phyloP scores from a whole-genome alignment of 2,797 vertebrate genomes.

The Lepus townsendii region DNA sequence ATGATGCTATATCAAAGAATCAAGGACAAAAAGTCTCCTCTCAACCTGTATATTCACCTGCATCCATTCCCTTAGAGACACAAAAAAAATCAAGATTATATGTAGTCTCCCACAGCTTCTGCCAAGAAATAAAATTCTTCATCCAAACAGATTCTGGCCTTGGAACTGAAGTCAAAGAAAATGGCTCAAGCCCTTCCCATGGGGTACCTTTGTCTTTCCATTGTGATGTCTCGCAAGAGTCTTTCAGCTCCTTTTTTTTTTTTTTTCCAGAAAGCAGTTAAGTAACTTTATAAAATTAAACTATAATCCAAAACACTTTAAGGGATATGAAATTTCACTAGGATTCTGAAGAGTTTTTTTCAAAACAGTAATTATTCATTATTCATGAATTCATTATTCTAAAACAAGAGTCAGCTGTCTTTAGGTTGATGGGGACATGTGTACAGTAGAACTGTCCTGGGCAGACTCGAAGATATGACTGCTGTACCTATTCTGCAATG shows the following conservation, averaged over 20 bases:
- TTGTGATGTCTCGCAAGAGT: not conserved
- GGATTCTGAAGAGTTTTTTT: not conserved
- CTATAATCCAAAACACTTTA: not conserved
- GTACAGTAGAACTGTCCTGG: not conserved
- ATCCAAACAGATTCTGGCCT: not conserved
- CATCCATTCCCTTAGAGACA: not conserved
- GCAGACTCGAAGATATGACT: not conserved
- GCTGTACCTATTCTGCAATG: not conserved
- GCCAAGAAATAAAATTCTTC: not conserved
- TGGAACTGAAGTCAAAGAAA: not conserved
- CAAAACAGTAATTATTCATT: not conserved
- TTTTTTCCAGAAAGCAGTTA: not conserved
- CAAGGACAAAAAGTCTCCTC: not conserved
- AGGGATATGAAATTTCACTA: not conserved
- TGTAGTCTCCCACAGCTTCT: not conserved
- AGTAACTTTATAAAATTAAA: slow-evolving; percentile 2
- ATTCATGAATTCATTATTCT: too few relatives aligned
- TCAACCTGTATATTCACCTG: not conserved
- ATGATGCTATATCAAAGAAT: not conserved
- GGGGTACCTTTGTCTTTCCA: not conserved
- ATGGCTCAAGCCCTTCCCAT: not conserved
- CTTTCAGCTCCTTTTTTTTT: too few relatives aligned
- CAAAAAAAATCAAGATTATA: not conserved
- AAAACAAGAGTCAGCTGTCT: not conserved
- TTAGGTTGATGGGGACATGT: not conserved